Conservation (phyloP, 1,140 invertebrate genomes). For the Gryon sp. region DNA sequence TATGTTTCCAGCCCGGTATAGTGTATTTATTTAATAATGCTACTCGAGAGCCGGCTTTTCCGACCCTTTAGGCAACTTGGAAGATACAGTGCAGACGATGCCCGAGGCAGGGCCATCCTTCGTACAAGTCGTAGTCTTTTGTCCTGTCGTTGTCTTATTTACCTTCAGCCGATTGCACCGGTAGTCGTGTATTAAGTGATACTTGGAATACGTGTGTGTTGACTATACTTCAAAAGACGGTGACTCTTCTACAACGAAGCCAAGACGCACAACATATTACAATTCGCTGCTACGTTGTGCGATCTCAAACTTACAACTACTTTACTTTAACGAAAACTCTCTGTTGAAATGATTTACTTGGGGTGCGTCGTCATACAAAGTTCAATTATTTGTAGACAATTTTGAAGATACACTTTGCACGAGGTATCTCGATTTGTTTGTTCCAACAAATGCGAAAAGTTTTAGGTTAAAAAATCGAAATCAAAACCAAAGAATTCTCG, state of each 20-base stretch:
- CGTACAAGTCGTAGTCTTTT: constrained; percentile 65
- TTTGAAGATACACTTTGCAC: no score
- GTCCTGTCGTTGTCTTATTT: constrained; percentile 71
- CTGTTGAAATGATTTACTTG: no score
- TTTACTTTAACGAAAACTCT: constrained; percentile 5
- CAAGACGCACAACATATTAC: constrained; percentile 3
- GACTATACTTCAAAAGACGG: constrained; percentile 47
- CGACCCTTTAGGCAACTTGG: constrained; percentile 56
- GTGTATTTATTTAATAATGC: constrained; percentile 72
- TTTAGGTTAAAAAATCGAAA: constrained; percentile 71
- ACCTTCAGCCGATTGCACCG: constrained; percentile 67
- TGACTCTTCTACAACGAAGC: constrained; percentile 5
- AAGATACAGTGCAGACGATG: constrained; percentile 68
- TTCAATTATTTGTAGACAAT: no score
- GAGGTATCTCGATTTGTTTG: no score
- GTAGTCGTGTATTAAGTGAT: constrained; percentile 67
- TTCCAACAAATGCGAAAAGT: constrained; percentile 47
- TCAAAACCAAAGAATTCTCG: constrained; percentile 65
- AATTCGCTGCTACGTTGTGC: constrained; percentile 12
- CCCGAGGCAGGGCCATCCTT: constrained; percentile 58
- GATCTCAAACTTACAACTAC: constrained; percentile 11
- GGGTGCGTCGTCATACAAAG: no score
- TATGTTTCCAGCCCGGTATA: constrained; percentile 32
- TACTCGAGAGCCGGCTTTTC: constrained; percentile 33
- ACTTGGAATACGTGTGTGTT: constrained; percentile 48